Conservation (phyloP, 1,140 invertebrate genomes). For the Drosophila pseudoananassae region DNA sequence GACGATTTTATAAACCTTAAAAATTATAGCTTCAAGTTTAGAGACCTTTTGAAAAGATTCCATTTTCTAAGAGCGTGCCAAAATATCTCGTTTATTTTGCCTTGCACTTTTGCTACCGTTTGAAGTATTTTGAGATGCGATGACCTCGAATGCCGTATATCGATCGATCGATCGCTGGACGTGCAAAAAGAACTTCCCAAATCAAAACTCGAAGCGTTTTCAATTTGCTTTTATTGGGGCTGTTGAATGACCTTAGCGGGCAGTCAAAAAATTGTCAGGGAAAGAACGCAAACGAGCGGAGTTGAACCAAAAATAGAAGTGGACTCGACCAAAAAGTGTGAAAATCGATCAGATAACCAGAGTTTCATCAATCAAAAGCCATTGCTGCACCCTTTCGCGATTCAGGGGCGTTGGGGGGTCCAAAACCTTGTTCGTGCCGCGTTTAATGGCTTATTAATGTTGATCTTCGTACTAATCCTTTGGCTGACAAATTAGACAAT, state of each 20-base stretch:
- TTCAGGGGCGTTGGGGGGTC: conserved; percentile 6
- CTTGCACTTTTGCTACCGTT: conserved; percentile 48
- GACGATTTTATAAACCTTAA: background rate
- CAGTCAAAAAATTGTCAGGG: conserved; percentile 5
- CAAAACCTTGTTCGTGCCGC: conserved; percentile 60
- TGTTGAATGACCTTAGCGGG: conserved; percentile 32
- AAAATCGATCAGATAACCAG: conserved; percentile 46
- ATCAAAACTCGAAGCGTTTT: conserved; percentile 24
- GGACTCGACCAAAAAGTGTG: conserved; percentile 39
- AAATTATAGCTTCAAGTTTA: background rate
- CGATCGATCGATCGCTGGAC: conserved; percentile 18
- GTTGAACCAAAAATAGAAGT: conserved; percentile 30
- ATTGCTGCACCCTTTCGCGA: conserved; percentile 58
- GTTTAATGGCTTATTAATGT: conserved; percentile 76
- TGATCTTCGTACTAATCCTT: conserved; percentile 52
- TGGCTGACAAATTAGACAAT: conserved; percentile 75
- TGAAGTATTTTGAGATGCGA: conserved; percentile 31
- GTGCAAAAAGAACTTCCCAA: conserved; percentile 48
- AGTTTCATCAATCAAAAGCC: conserved; percentile 64
- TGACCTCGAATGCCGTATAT: conserved; percentile 32
- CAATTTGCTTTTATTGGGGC: conserved; percentile 23
- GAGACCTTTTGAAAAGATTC: background rate
- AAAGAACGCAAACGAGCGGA: conserved; percentile 17
- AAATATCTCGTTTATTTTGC: conserved; percentile 25
- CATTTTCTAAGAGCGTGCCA: conserved; percentile 18